Evolutionary conservation across 92 coral and sea anemone species (phyloP), one percentile per base, ranked within the genome.

Genomic region (Parazoanthus darwini): DNA sequence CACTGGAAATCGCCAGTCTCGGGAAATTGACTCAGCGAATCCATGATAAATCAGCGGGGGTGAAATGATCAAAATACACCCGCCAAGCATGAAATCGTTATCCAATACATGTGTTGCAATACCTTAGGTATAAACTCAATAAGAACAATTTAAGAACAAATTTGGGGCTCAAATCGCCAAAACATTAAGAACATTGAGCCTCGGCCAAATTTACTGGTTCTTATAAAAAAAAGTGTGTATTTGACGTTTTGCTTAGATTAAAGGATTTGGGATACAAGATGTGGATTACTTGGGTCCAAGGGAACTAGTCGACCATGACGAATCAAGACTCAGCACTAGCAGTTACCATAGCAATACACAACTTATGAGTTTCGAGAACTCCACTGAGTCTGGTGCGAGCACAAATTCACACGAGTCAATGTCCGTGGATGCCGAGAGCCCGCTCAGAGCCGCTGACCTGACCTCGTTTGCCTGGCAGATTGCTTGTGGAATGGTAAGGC

Each of bases 401-500:
- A 43, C 75, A 51, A 48, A 51, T 0, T 20, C 46, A 39, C 54
- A 42, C 2, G 87, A 84, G 13, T 63, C 79, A 71, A 3, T 84
- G 5, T 33, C 87, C 20, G 38, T 73, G 4, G 68, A 75, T 46
- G 37, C 79, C 42, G 87, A 84, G 29, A 8, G 26, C 22, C 79
- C 87, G 66, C 66, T 84, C 18, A 84, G 77, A 18, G 79, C 54
- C 43, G 46, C 79, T 43, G 87, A 84, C 87, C 79, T 84, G 18
- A 71, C 72, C 43, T 84, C 87, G 7, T 84, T 84, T 46, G 87
- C 87, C 78, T 84, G 87, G 87, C 87, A 84, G 78, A 46, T 84
- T 44, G 51, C 87, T 33, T 84, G 87, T 72, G 87, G 87, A 18
- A 84, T 84, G 87, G 87, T 84, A 84, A 84, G 87, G 8, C 3